phyloP scores from a whole-genome alignment of 2,888 invertebrate species.

The Schizaphis graminum region DNA sequence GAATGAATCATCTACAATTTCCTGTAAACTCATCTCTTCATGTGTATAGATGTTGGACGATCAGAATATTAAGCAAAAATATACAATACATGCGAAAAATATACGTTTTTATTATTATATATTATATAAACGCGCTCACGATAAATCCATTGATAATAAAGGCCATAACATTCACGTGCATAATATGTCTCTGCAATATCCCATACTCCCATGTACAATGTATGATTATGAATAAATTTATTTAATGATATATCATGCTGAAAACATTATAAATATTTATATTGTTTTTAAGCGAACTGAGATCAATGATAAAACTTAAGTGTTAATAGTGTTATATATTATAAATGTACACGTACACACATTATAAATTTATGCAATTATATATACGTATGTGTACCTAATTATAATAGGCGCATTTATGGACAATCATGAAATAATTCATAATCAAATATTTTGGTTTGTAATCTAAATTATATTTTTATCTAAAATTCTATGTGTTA shows the following conservation, averaged over 20 bases:
- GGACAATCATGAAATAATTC: neutral
- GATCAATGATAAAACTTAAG: neutral
- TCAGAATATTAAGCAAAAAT: neutral
- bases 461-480: constrained; percentile 3
- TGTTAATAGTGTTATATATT: neutral
- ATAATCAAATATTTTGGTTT: neutral
- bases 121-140: neutral
- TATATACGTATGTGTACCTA: neutral
- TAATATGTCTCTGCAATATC: neutral
- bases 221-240: neutral
- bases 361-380: neutral
- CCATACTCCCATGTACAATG: neutral
- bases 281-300: neutral
- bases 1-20: neutral
- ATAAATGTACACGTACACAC: neutral
- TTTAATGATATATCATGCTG: neutral
- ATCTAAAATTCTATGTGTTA: neutral
- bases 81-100: neutral
- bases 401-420: neutral
- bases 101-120: neutral
- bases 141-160: neutral
- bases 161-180: neutral
- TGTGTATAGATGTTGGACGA: neutral
- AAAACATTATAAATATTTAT: neutral
- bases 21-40: neutral